phyloP scores from a whole-genome alignment of 1,140 invertebrate species.

The Meloidogyne exigua region DNA sequence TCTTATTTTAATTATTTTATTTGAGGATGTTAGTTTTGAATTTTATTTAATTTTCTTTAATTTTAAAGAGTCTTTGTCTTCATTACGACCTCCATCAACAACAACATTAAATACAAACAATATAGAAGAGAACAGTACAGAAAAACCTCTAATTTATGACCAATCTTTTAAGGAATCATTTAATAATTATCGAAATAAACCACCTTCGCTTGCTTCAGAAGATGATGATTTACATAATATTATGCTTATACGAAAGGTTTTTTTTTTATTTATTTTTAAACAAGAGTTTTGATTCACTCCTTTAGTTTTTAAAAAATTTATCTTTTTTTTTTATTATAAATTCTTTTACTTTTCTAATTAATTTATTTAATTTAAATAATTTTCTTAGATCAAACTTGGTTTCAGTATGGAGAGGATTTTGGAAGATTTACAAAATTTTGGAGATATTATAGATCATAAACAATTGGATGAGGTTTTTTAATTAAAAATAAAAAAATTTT shows the following conservation, averaged over 20 bases:
- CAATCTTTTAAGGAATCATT: not conserved
- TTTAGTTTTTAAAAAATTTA: too few relatives aligned
- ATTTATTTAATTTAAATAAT: too few relatives aligned
- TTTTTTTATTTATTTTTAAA: not conserved
- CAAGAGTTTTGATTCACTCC: too few relatives aligned
- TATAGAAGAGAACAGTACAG: too few relatives aligned
- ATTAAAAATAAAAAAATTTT: not conserved
- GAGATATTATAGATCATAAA: not conserved
- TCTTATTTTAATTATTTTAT: too few relatives aligned
- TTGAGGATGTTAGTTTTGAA: too few relatives aligned
- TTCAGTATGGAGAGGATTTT: not conserved
- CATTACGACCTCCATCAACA: too few relatives aligned
- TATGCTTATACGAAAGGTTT: constrained; percentile 5
- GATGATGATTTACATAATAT: not conserved
- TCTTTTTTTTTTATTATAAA: too few relatives aligned
- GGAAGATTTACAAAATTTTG: not conserved
- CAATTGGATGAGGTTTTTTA: not conserved
- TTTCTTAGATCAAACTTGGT: not conserved
- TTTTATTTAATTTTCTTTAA: too few relatives aligned
- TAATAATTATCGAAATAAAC: not conserved
- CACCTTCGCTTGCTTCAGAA: constrained; percentile 1
- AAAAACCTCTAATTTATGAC: too few relatives aligned
- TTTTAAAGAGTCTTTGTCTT: not conserved
- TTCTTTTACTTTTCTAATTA: too few relatives aligned
- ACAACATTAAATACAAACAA: too few relatives aligned